Base-by-base conservation (phyloP, 53 echinoderm and acorn worm genomes). In the Echinarachnius parma region DNA sequence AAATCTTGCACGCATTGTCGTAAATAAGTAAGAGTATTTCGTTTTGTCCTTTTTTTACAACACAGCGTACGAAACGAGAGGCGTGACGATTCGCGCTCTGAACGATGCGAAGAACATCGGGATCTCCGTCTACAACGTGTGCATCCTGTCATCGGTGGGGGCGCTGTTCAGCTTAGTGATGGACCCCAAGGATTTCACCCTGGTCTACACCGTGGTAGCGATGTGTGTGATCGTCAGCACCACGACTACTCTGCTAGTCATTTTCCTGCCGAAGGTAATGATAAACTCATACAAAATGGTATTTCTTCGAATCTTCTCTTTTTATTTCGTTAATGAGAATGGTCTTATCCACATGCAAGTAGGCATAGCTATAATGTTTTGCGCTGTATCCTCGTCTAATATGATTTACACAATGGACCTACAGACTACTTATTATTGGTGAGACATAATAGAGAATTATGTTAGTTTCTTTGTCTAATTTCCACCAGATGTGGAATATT, bases 81-180 rank as follows among this genome's bases (percentile, higher is more conserved):
- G 71, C 26, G 88, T 88, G 22, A 79, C 78, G 35, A 88, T 88
- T 14, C 72, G 78, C 14, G 83, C 83, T 2, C 57, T 88, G 66
- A 88, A 88, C 56, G 88, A 88, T 55, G 83, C 88, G 49, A 88
- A 88, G 29, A 78, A 88, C 56, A 88, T 88, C 45, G 88, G 88
- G 46, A 55, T 83, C 45, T 88, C 83, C 42, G 88, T 88, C 0
- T 88, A 88, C 76, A 88, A 88, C 66, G 88, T 88, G 22, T 74
- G 60, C 50, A 83, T 88, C 26, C 34, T 88, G 61, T 79, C 88
- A 10, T 35, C 70, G 19, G 75, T 83, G 60, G 88, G 83, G 23
- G 88, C 79, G 46, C 31, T 83, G 18, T 83, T 83, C 46, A 75
- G 71, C 52, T 23, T 83, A 3, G 57, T 88, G 19, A 78, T 88